These are phyloP conservation scores for Nephrotoma flavescens DNA, from an alignment of 2,888 invertebrate species.

Conservation along the genomic window DNA sequence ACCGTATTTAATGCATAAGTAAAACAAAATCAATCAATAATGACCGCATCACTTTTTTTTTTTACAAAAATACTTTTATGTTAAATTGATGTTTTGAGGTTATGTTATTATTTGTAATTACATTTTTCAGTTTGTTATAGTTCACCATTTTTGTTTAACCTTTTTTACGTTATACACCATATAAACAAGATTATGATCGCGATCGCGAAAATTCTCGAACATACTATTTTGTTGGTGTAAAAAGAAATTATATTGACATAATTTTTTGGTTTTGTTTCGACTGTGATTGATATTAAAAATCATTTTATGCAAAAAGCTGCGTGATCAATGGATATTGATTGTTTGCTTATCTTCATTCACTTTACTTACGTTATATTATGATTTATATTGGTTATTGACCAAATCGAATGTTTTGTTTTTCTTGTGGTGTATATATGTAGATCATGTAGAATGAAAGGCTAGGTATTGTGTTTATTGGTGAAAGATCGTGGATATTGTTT, in stretches of 20 bases:
- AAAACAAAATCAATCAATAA: background rate
- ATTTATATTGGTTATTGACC: background rate
- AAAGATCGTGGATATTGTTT: background rate
- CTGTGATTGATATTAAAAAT: background rate
- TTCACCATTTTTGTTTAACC: background rate
- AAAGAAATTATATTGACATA: background rate
- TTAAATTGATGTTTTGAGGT: background rate
- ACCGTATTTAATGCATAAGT: background rate
- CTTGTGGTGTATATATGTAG: background rate
- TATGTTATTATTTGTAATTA: background rate
- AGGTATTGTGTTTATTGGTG: background rate
- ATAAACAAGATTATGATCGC: background rate
- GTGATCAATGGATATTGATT: background rate
- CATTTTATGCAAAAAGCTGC: background rate
- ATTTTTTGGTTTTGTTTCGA: background rate
- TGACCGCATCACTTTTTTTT: background rate
- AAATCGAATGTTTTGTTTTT: background rate
- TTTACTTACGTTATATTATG: background rate
- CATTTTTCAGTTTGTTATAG: background rate
- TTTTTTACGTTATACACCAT: background rate
- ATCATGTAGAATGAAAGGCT: background rate
- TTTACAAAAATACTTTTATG: background rate
- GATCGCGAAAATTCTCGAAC: background rate
- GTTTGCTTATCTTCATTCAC: background rate
- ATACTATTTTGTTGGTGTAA: background rate